Percentiles rank a stretch among this genome's conserved stretches.
These are phyloP conservation scores for Melanostoma scalare DNA, from an alignment of 2,888 invertebrate genomes.

Conservation along the genomic window DNA sequence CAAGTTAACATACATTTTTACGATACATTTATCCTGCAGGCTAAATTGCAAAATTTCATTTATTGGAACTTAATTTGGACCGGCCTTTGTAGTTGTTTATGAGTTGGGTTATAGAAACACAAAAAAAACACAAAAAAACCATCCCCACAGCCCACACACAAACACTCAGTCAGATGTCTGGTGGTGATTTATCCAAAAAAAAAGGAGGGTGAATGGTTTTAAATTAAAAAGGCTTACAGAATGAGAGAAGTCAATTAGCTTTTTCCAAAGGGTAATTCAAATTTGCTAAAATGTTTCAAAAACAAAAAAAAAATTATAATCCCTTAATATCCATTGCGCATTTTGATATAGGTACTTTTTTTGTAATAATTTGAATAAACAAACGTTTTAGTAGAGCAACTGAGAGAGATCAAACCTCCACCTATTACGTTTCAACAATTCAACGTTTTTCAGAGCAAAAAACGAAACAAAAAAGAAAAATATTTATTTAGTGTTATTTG, in stretches of 20 bases:
- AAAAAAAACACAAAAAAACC: slow-evolving; percentile 11
- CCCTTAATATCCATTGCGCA: slow-evolving; percentile 8
- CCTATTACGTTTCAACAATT: too few relatives aligned
- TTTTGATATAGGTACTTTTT: not conserved
- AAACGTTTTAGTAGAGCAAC: too few relatives aligned
- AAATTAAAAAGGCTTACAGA: slow-evolving; percentile 29
- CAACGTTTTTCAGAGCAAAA: too few relatives aligned
- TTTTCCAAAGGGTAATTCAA: slow-evolving; percentile 7
- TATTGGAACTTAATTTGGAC: slow-evolving; percentile 61
- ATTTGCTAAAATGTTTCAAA: not conserved
- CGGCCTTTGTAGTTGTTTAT: slow-evolving; percentile 58
- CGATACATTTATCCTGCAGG: slow-evolving; percentile 36
- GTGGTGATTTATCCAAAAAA: slow-evolving; percentile 29
- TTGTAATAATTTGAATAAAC: not conserved
- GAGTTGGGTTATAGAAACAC: not conserved
- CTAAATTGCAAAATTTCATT: slow-evolving; percentile 63
- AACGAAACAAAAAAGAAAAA: too few relatives aligned
- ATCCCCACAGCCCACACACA: too few relatives aligned
- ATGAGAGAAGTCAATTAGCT: slow-evolving; percentile 50
- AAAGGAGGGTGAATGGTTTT: not conserved
- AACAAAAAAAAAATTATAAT: not conserved
- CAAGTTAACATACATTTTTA: slow-evolving; percentile 36
- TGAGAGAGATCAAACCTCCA: too few relatives aligned
- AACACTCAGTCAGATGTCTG: slow-evolving; percentile 17
- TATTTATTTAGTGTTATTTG: too few relatives aligned